Conservation (phyloP, 2,113 vertebrate species). For the Gallinago undulata region DNA sequence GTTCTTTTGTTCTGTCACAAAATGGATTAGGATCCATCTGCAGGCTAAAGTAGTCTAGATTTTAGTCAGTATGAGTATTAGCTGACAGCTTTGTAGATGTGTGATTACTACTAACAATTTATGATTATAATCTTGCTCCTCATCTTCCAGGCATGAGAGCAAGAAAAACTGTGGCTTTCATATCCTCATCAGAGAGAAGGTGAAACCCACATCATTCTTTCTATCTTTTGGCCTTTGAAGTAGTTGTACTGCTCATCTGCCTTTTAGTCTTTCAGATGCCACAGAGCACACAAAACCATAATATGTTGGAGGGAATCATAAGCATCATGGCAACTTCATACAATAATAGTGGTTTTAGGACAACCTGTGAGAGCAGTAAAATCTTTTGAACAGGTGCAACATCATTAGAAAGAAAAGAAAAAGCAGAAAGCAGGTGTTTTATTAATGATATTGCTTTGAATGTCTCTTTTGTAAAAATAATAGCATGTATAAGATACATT, state of each 20-base stretch:
- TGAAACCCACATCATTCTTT: not conserved
- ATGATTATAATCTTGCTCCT: not conserved
- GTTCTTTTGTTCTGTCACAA: not conserved
- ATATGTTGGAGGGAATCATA: not conserved
- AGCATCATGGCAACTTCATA: not conserved
- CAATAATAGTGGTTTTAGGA: not conserved
- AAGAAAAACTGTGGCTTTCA: not conserved
- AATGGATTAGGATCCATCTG: not conserved
- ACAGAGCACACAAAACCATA: not conserved
- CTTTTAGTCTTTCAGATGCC: not conserved
- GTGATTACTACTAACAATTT: not conserved
- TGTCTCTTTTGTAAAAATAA: not conserved
- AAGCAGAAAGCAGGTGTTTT: not conserved
- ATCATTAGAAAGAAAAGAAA: not conserved
- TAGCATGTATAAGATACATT: not conserved
- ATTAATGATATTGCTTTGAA: not conserved
- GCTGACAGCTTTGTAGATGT: not conserved
- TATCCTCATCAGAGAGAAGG: not conserved
- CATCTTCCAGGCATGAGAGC: not conserved
- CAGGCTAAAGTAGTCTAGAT: not conserved
- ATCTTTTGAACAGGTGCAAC: not conserved
- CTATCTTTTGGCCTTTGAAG: not conserved
- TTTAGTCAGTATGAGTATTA: not conserved
- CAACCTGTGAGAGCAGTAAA: not conserved
- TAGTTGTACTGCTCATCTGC: not conserved